Evolutionary conservation across 2,113 vertebrate species (phyloP), one percentile per base, ranked within the genome.

Genomic region (Maccullochella peelii): DNA sequence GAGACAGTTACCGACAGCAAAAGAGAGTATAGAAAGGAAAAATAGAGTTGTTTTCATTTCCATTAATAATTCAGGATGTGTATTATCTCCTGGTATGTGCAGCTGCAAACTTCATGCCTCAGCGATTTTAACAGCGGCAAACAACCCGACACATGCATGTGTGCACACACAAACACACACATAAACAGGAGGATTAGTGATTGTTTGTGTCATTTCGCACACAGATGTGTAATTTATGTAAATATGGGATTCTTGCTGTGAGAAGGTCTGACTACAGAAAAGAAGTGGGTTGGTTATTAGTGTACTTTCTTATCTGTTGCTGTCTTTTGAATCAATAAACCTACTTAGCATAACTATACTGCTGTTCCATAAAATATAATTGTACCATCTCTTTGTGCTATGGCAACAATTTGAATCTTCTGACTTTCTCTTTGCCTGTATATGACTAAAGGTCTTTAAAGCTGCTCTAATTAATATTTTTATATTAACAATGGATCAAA

Each of bases 51-150:
- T 92, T 93, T 91, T 89, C 47, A 86, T 90, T 92, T 86, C 75
- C 70, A 91, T 94, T 78, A 93, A 94, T 94, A 90, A 93, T 94
- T 92, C 88, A 93, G 80, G 58, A 69, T 84, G 80, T 90, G 88
- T 90, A 87, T 92, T 91, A 86, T 92, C 83, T 92, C 84, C 84
- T 87, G 82, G 71, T 89, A 84, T 90, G 84, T 88, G 80, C 80
- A 82, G 82, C 67, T 83, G 89, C 86, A 85, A 84, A 88, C 74
- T 72, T 90, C 71, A 90, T 88, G 88, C 86, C 73, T 91, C 89
- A 91, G 92, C 87, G 8, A 73, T 91, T 94, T 85, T 52, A 77
- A 79, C 77, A 54, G 62, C 57, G 42, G 84, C 52, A 79, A 82
- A 86, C 77, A 79, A 75, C 59, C 76, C 7, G 3, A 70, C 55